Evolutionary conservation across 2,797 vertebrate species (phyloP), one percentile per base, ranked within the genome.

Genomic region (Thamnophis elegans): DNA sequence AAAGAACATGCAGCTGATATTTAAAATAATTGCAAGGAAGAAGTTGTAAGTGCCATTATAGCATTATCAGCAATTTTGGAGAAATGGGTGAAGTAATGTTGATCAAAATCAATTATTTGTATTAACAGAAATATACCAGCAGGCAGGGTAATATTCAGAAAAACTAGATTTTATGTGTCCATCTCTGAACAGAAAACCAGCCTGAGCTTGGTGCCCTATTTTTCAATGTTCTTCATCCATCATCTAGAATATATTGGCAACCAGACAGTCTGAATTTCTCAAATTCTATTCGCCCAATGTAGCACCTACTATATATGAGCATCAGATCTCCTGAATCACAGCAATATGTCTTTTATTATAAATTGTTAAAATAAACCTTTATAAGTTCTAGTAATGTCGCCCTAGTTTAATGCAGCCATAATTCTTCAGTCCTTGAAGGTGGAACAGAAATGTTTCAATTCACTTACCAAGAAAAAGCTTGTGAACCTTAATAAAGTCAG

Each of bases 1-100:
- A 98, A 97, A 96, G 97, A 97, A 96, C 96, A 94, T 94, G 96
- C 95, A 96, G 94, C 95, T 97, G 96, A 96, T 95, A 97, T 97
- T 97, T 96, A 95, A 97, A 96, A 95, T 96, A 93, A 96, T 97
- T 96, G 95, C 93, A 94, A 96, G 94, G 94, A 96, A 94, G 96
- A 97, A 97, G 96, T 92, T 95, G 94, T 93, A 89, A 95, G 92
- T 93, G 93, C 96, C 96, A 97, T 97, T 96, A 95, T 96, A 92
- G 96, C 94, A 97, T 96, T 94, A 96, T 94, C 93, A 94, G 91
- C 88, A 94, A 56, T 94, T 94, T 92, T 97, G 93, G 96, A 95
- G 96, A 92, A 91, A 86, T 90, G 93, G 92, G 93, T 95, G 91
- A 95, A 93, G 96, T 97, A 95, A 94, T 94, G 93, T 95, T 94